Evolutionary conservation across 2,113 vertebrate genomes (phyloP), one percentile per base, ranked within the genome.

Genomic region (Podarcis muralis): DNA sequence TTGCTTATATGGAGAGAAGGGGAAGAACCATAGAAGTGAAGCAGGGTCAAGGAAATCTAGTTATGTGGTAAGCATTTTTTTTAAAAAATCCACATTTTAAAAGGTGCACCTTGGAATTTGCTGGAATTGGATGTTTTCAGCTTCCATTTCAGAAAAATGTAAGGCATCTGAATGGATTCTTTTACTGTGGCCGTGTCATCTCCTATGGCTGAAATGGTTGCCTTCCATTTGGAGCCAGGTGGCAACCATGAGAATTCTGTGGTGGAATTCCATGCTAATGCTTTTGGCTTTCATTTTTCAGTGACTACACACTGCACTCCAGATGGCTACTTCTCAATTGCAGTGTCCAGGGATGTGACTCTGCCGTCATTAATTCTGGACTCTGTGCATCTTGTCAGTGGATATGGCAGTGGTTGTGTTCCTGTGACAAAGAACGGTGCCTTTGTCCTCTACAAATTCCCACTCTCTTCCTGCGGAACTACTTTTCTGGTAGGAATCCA

Each of bases 401-500:
- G 85, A 27, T 66, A 69, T 5, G 81, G 75, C n/a, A 69, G 77
- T 8, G 90, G 13, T 11, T 95, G 84, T 84, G 59, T 35, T 48
- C 84, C 81, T 37, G 84, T 80, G 81, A 81, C 65, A 11, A 79
- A 87, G 20, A 95, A 83, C 1, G 66, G 62, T 1, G n/a, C 1
- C 3, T 96, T 95, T 85, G 13, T 89, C 83, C 82, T 94, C 1
- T 92, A 94, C 83, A 23, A n/a, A 37, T 95, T 95, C 37, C 88
- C 87, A 2, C 48, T 94, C 25, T 92, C 37, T 65, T 40, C 90
- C 88, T 87, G 88, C 86, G 90, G 94, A 78, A 93, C 87, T 30
- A 80, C 74, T 59, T 82, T 86, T 15, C 86, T 7, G 81, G 90
- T 95, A 92, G 92, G 90, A 88, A 88, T 35, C 20, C 22, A 12